Conservation (phyloP, 1,140 invertebrate genomes). For the Drosophila nebulosa region DNA sequence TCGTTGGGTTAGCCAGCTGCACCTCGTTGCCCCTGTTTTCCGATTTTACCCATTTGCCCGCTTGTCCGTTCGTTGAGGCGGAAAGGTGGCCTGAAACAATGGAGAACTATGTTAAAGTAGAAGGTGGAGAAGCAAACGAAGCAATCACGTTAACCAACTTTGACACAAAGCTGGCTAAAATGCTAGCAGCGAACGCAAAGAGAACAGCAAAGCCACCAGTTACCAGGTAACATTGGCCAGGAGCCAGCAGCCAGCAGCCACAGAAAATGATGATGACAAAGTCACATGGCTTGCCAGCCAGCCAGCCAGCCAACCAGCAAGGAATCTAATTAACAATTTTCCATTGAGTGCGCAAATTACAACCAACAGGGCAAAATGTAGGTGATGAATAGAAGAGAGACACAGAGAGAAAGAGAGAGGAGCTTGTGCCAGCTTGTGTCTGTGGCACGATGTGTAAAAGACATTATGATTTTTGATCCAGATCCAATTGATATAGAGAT, state of each 20-base stretch:
- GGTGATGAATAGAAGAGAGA: background rate
- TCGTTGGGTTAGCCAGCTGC: conserved; percentile 48
- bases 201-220: conserved; percentile 3
- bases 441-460: background rate
- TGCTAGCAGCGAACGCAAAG: conserved; percentile 34
- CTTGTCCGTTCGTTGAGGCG: conserved; percentile 46
- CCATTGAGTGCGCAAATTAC: conserved; percentile 78
- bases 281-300: conserved; percentile 65
- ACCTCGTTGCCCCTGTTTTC: background rate
- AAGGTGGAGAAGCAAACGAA: background rate
- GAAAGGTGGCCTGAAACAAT: conserved; percentile 48
- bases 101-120: background rate
- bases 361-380: conserved; percentile 37
- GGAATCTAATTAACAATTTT: conserved; percentile 80
- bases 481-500: background rate
- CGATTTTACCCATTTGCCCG: background rate
- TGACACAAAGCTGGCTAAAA: conserved; percentile 74
- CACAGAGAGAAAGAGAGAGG: background rate
- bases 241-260: too few species aligned
- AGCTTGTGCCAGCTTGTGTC: background rate
- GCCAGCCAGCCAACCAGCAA: conserved; percentile 39
- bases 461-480: background rate
- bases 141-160: conserved; percentile 73
- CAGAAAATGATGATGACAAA: conserved; percentile 43
- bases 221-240: conserved; percentile 12